phyloP scores from a whole-genome alignment of 2,797 vertebrate species.

The Mastacembelus armatus region DNA sequence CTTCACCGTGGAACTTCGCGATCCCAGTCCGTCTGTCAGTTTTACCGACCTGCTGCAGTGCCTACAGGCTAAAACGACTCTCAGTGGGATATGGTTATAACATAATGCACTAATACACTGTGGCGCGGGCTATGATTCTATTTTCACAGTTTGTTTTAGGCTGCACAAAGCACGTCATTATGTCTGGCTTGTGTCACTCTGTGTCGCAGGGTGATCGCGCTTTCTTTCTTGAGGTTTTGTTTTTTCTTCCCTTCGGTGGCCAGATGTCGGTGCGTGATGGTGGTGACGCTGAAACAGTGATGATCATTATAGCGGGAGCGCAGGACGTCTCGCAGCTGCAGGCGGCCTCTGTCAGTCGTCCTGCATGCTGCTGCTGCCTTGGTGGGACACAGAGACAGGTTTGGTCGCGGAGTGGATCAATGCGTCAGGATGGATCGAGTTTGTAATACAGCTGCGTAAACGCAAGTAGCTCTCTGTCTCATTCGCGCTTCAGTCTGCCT shows the following conservation, averaged over 20 bases:
- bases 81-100: slow-evolving; percentile 38
- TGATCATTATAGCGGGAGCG: slow-evolving; percentile 30
- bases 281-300: slow-evolving; percentile 41
- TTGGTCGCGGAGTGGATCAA: slow-evolving; percentile 12
- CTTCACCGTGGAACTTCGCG: slow-evolving; percentile 61
- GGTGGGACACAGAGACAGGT: slow-evolving; percentile 19
- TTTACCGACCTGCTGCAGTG: slow-evolving; percentile 65
- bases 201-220: not conserved
- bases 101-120: slow-evolving; percentile 31
- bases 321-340: slow-evolving; percentile 37
- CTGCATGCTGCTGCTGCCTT: slow-evolving; percentile 6
- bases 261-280: slow-evolving; percentile 51
- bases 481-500: slow-evolving; percentile 15
- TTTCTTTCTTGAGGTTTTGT: not conserved
- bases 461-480: not conserved
- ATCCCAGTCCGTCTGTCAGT: slow-evolving; percentile 69
- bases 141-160: slow-evolving; percentile 15
- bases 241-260: not conserved
- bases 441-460: slow-evolving; percentile 24
- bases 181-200: slow-evolving; percentile 6
- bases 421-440: slow-evolving; percentile 40
- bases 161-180: slow-evolving; percentile 22
- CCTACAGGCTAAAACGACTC: slow-evolving; percentile 23
- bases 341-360: too few species aligned
- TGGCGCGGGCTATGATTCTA: slow-evolving; percentile 20